Evolutionary conservation across 1,140 invertebrate species (phyloP), one percentile per base, ranked within the genome.

Genomic region (Dermatophagoides farinae): DNA sequence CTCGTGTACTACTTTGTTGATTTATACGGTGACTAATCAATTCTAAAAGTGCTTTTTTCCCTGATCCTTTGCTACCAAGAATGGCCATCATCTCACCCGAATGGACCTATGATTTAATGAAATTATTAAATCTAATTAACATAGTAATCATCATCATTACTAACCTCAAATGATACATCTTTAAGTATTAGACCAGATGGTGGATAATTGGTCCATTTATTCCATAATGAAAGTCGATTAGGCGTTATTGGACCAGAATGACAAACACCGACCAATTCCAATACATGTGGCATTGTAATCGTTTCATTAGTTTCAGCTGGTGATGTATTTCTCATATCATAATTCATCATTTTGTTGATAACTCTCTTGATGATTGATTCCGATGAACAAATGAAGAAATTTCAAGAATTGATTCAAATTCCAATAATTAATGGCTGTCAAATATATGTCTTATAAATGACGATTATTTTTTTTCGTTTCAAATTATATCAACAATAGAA

Each of bases 41-140:
- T 69, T 92, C 88, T 6, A 93, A 72, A 1, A 93, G 75, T 0
- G 88, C 87, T 57, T 85, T 76, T 70, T 93, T 93, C 0, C 89
- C 88, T 64, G 49, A 59, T 80, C 87, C 88, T 77, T 92, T 93
- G 0, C 87, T 91, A 9, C 89, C 89, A 9, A 93, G 73, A 62
- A 93, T 81, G 20, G 88, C 88, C 66, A 90, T 80, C 43, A 93
- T 85, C 74, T 92, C 88, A 14, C 87, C 87, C 47, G 86, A 85
- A 68, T 88, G 83, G 0, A 91, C 86, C 61, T 85, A 82, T 51
- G 91, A 78, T 14, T 86, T 88, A 5, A 92, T 84, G 77, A 91
- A 87, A 74, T 90, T 87, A 47, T 20, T 16, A 47, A 47, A 31
- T 25, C 14, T 6, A n/a, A n/a, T 18, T 10, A 40, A 4, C 52